Evolutionary conservation across 2,888 invertebrate species (phyloP), one percentile per base, ranked within the genome.

Genomic region (Polyommatus icarus): DNA sequence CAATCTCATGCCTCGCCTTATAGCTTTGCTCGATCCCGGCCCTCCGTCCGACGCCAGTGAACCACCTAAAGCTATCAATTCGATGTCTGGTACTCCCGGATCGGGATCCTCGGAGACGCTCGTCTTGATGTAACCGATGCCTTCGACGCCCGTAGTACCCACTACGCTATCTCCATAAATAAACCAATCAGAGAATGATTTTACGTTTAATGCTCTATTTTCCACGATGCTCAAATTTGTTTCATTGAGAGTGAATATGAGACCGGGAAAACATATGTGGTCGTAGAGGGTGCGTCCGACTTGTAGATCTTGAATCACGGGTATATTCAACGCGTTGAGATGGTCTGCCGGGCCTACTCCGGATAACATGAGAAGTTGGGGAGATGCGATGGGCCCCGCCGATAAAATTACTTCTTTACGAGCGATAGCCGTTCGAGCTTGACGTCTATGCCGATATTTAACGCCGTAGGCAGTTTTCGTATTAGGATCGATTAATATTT

Each of bases 321-420:
- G 95, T 80, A 97, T 94, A 0, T 93, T 93, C 0, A 95, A 86
- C 3, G 93, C 89, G 24, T 88, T 84, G 1, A 96, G 87, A 83
- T 96, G 93, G 72, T 95, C 85, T 79, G 84, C 89, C 0, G 95
- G 95, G 2, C 95, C 95, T 18, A 96, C 85, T 0, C 98, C 98
- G 7, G 98, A 98, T 6, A 99, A 88, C 97, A 99, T 97, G 12
- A 99, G 94, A 3, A 99, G 87, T 88, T 99, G 98, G 0, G 99
- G 98, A 0, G 98, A 97, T 84, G 97, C 97, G 81, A 99, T 96
- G 1, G 98, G 95, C 0, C 99, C 99, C 1, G 97, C 98, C 18
- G 97, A 96, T 20, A 99, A 84, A 77, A 99, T 97, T 0, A 99
- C 96, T 91, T 98, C 98, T 86, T 96, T 97, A 2, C 94, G 95